phyloP scores from a whole-genome alignment of 53 echinoderm and acorn worm species.

The Antedon mediterranea region DNA sequence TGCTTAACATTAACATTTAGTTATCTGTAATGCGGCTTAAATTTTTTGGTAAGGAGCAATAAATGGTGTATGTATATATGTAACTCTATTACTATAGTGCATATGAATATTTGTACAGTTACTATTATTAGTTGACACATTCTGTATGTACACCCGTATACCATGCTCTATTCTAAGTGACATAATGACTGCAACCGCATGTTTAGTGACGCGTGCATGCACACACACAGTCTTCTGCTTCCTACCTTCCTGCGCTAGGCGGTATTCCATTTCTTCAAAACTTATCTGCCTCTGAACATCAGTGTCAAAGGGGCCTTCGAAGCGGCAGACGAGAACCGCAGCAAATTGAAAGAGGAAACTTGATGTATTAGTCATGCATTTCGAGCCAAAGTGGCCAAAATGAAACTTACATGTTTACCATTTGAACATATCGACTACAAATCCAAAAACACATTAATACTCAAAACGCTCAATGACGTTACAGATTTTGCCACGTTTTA shows the following conservation, averaged over 20 bases:
- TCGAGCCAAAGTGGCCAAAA: background rate
- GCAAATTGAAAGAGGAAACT: background rate
- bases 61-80: too few relatives aligned
- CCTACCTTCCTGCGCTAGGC: constrained; percentile 87
- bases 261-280: constrained; percentile 91
- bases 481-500: background rate
- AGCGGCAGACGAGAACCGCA: constrained; percentile 3
- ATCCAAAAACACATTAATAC: background rate
- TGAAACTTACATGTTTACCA: background rate
- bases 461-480: background rate
- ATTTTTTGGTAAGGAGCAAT: too few relatives aligned
- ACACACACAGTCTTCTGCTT: background rate
- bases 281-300: constrained; percentile 44
- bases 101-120: too few relatives aligned
- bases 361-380: background rate
- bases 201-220: background rate
- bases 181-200: background rate
- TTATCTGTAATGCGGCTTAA: too few relatives aligned
- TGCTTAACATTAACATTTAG: too few relatives aligned
- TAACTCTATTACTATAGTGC: too few relatives aligned
- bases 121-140: too few relatives aligned
- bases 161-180: background rate
- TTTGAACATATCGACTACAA: background rate
- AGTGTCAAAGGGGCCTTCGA: constrained; percentile 14
- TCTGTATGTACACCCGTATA: too few relatives aligned